Evolutionary conservation across 2,113 vertebrate species (phyloP).

Genomic region (Xenus cinereus): DNA sequence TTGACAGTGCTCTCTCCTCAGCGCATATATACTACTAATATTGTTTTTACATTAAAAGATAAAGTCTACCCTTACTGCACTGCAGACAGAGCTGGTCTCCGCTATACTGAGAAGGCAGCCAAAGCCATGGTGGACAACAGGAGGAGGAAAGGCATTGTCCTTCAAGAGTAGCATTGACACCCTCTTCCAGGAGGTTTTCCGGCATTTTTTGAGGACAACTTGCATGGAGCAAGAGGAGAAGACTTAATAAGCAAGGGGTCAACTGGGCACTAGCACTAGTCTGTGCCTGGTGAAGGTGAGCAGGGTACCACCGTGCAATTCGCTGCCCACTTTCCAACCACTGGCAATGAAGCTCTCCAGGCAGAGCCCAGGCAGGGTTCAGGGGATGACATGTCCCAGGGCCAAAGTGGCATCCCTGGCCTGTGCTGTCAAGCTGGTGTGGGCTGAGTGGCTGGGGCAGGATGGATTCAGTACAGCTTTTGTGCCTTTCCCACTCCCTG

Average conservation of each 20-base stretch:
- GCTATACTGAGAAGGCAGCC: neutral
- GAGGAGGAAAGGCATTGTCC: neutral
- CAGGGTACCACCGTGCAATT: neutral
- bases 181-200: neutral
- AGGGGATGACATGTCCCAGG: neutral
- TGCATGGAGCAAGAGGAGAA: neutral
- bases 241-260: neutral
- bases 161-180: neutral
- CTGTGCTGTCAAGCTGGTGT: neutral
- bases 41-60: neutral
- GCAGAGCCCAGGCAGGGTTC: neutral
- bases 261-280: fast-evolving
- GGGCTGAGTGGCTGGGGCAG: neutral
- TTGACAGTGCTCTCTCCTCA: neutral
- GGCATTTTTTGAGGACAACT: neutral
- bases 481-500: neutral
- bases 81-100: fast-evolving
- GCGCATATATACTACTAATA: neutral
- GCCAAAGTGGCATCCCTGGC: neutral
- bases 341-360: neutral
- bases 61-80: neutral
- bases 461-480: neutral
- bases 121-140: neutral
- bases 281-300: neutral
- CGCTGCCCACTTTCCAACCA: neutral